Base-by-base conservation (phyloP, 2,888 invertebrate species). In the Phrixothrix hirtus region DNA sequence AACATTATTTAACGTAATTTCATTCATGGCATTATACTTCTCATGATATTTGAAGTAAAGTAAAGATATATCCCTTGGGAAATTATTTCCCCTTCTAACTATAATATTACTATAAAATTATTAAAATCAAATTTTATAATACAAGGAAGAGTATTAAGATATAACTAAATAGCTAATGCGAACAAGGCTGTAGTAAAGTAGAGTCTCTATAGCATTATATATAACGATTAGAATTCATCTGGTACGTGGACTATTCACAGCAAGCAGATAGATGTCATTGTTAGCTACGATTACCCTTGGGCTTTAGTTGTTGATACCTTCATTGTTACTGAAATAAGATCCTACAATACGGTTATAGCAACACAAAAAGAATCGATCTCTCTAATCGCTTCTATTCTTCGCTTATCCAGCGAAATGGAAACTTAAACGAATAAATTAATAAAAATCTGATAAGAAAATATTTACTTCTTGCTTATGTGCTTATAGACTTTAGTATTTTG, bases 231-330 rank as follows among this genome's bases (percentile, higher is more conserved):
- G 44, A 36, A 55, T 49, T 55, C 41, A 34, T 35, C 34, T 49
- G 44, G 45, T 49, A 45, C 43, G 48, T 49, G 41, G 44, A 29
- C 55, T 49, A 55, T 55, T 55, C 55, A 55, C 38, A 45, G 37
- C 35, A 45, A 48, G 49, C 45, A 65, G 65, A 71, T 69, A 62
- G 68, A 71, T 63, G 65, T 65, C 67, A 70, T 71, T 72, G 71
- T 72, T 67, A 66, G 57, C 61, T 58, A 48, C 71, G 71, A 72
- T 72, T 71, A 71, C 71, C 70, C 70, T 51, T 66, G 71, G 71
- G 71, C 69, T 72, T 72, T 71, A 67, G 70, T 72, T 71, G 71
- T 71, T 71, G 69, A 67, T 64, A 62, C 59, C 56, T 54, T 59
- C 61, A 70, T 72, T 72, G 71, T 72, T 60, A 59, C 58, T 57